A percentile compares a stretch with the other conserved stretches of the same genome.
These are phyloP conservation scores for Melikaiella ostensackeni DNA, from an alignment of 2,888 invertebrate species.

Conservation along the genomic window DNA sequence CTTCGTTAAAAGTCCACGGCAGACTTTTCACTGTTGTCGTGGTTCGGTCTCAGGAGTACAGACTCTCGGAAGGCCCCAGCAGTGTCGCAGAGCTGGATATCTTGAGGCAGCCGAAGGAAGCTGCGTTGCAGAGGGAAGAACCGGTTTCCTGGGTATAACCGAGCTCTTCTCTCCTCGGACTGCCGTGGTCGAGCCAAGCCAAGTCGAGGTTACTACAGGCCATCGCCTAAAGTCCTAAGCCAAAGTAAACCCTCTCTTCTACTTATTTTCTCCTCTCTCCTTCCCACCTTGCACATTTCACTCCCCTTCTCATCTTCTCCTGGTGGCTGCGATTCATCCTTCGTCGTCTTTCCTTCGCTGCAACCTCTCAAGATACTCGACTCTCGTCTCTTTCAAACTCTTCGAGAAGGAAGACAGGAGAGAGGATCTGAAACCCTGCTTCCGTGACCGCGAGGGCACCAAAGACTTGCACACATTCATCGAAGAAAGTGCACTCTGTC, in stretches of 20 bases:
- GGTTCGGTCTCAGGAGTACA: slow-evolving; percentile 62
- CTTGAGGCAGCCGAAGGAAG: slow-evolving; percentile 58
- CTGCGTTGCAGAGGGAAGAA: slow-evolving; percentile 56
- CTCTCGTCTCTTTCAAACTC: slow-evolving; percentile 35
- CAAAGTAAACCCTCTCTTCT: slow-evolving; percentile 60
- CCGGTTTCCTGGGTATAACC: slow-evolving; percentile 70
- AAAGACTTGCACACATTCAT: slow-evolving; percentile 28
- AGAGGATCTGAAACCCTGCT: slow-evolving; percentile 25
- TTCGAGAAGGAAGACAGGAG: slow-evolving; percentile 11
- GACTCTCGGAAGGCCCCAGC: slow-evolving; percentile 47
- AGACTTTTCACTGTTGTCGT: slow-evolving; percentile 59
- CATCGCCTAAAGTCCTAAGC: slow-evolving; percentile 63
- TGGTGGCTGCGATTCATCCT: slow-evolving; percentile 30
- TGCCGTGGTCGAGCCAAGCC: slow-evolving; percentile 65
- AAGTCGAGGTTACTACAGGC: slow-evolving; percentile 72
- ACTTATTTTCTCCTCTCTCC: slow-evolving; percentile 45
- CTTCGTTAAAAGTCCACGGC: slow-evolving; percentile 60
- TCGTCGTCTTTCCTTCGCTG: slow-evolving; percentile 8
- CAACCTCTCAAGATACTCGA: slow-evolving; percentile 28
- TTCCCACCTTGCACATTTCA: neutral
- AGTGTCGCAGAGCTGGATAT: slow-evolving; percentile 36
- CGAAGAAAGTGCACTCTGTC: slow-evolving; percentile 20
- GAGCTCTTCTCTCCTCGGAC: slow-evolving; percentile 51
- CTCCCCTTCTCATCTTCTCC: slow-evolving; percentile 5
- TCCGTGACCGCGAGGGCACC: slow-evolving; percentile 25